Evolutionary conservation across 2,888 invertebrate species (phyloP).

Genomic region (Drosophila macrothrix): DNA sequence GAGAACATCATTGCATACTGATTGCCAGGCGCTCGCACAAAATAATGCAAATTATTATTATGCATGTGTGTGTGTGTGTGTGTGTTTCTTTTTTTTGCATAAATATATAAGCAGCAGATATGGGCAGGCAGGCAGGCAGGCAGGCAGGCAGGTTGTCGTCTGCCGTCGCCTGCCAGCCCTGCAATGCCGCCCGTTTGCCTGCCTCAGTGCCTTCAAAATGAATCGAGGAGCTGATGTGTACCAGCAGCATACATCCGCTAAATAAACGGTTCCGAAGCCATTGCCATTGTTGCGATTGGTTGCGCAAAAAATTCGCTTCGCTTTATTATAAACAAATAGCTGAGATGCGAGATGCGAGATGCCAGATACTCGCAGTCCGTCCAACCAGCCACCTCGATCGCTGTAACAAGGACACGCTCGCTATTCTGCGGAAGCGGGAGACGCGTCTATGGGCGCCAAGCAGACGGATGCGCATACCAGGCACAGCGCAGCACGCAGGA

Average conservation of each 20-base stretch:
- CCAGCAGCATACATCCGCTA: constrained; percentile 22
- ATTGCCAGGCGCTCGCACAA: constrained; percentile 52
- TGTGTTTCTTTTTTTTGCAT: constrained; percentile 16
- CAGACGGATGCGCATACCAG: constrained; percentile 49
- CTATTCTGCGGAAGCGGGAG: constrained; percentile 41
- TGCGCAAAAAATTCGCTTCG: constrained; percentile 58
- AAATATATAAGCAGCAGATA: constrained; percentile 49
- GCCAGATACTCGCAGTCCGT: not conserved
- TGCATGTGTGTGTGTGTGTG: constrained; percentile 20
- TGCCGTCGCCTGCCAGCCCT: not conserved
- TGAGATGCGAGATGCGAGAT: constrained; percentile 41
- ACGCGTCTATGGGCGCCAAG: constrained; percentile 40
- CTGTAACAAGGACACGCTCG: constrained; percentile 55
- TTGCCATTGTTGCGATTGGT: constrained; percentile 59
- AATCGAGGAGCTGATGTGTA: constrained; percentile 33
- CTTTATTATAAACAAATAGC: constrained; percentile 74
- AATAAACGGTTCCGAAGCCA: constrained; percentile 7
- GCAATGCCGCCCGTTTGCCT: not conserved
- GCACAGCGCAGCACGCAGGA: constrained; percentile 5
- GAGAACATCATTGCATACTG: constrained; percentile 45
- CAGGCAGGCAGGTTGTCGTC: not conserved
- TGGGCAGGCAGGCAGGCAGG: constrained; percentile 14
- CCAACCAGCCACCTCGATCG: constrained; percentile 11
- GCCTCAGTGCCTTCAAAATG: constrained; percentile 26
- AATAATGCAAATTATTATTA: constrained; percentile 46